phyloP scores from a whole-genome alignment of 2,797 vertebrate species.

The Hybognathus amarus region DNA sequence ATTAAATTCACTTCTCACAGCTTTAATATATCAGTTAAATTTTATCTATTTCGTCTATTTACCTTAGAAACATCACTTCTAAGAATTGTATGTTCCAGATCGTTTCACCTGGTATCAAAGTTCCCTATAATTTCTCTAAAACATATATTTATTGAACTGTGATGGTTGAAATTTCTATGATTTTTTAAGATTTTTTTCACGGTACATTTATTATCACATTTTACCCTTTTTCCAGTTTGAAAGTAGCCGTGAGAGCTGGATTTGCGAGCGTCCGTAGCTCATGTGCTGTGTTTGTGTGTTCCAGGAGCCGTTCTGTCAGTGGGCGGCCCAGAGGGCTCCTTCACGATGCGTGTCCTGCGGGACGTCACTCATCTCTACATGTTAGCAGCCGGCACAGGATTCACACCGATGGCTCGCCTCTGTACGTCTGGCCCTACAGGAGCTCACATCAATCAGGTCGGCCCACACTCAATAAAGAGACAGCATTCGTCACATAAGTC shows the following conservation, averaged over 20 bases:
- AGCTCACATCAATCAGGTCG: conserved; percentile 79
- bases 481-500: not conserved
- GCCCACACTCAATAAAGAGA: not conserved
- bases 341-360: conserved; percentile 79
- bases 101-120: not conserved
- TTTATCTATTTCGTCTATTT: too few relatives aligned
- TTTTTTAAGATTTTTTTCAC: not conserved
- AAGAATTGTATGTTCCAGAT: not conserved
- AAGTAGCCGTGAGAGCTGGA: not conserved
- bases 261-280: not conserved
- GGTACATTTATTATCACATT: not conserved
- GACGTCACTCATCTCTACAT: conserved; percentile 87
- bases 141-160: not conserved
- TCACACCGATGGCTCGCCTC: conserved; percentile 94
- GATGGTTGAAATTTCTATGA: not conserved
- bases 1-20: not conserved
- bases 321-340: conserved; percentile 87
- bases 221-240: not conserved
- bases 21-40: not conserved
- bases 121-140: not conserved
- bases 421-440: conserved; percentile 77
- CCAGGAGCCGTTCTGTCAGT: conserved; percentile 84
- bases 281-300: conserved; percentile 5
- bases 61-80: not conserved
- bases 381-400: conserved; percentile 92